Percentiles rank a stretch among this genome's conserved stretches.
phyloP scores from a whole-genome alignment of 1,140 invertebrate species.

The Lucilia sericata region DNA sequence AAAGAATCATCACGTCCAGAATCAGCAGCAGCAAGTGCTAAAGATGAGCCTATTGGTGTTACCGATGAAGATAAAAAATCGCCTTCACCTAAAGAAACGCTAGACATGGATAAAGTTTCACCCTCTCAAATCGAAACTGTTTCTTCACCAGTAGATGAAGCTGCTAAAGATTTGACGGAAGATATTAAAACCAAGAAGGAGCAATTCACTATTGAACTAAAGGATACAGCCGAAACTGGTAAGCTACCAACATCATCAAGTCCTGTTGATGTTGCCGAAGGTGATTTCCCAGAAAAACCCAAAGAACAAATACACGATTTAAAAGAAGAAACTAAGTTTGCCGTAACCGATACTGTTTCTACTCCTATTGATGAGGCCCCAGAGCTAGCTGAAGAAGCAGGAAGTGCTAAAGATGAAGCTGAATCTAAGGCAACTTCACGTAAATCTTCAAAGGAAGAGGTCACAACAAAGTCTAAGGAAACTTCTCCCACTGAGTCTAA shows the following conservation, averaged over 20 bases:
- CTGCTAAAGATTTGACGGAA: conserved; percentile 39
- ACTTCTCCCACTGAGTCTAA: not conserved
- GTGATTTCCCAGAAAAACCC: conserved; percentile 51
- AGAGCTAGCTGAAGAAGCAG: not conserved
- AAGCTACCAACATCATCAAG: conserved; percentile 59
- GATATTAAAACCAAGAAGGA: conserved; percentile 31
- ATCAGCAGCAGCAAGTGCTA: not conserved
- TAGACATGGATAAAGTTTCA: conserved; percentile 44
- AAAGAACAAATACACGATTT: conserved; percentile 26
- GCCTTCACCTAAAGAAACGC: conserved; percentile 48
- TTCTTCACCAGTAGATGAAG: conserved; percentile 59
- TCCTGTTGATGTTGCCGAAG: conserved; percentile 61
- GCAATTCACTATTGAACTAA: conserved; percentile 21
- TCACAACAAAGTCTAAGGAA: conserved; percentile 41
- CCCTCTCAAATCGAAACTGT: conserved; percentile 51
- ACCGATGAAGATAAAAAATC: conserved; percentile 43
- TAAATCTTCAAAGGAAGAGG: conserved; percentile 47
- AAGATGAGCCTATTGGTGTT: conserved; percentile 17
- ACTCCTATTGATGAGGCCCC: conserved; percentile 60
- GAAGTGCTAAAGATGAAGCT: not conserved
- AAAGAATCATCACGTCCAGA: not conserved
- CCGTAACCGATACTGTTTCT: conserved; percentile 54
- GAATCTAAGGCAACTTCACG: not conserved
- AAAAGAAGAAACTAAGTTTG: conserved; percentile 51
- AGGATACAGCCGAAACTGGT: conserved; percentile 46